Percentiles rank a stretch among this genome's conserved stretches.
Conservation (phyloP, 2,888 invertebrate genomes). For the Dexiosoma caninum region DNA sequence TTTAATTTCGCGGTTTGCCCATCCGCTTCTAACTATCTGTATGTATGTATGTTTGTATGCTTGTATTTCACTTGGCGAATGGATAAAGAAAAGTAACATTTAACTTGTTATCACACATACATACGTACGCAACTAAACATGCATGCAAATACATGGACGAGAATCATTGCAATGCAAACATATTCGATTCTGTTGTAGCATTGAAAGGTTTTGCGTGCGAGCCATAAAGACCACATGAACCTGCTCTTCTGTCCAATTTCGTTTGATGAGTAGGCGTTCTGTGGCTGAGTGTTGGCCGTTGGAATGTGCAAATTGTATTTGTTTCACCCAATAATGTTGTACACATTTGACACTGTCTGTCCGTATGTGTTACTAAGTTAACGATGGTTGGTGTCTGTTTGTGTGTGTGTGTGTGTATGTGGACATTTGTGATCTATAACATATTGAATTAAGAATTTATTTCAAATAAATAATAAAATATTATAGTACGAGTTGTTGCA, state of each 20-base stretch:
- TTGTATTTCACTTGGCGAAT: constrained; percentile 2
- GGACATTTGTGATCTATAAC: constrained; percentile 35
- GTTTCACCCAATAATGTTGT: constrained; percentile 39
- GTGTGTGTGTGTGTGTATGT: neutral
- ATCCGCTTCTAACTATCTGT: constrained; percentile 7
- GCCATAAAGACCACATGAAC: constrained; percentile 31
- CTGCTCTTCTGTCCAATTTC: constrained; percentile 56
- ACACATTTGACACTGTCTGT: constrained; percentile 42
- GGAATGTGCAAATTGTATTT: constrained; percentile 55
- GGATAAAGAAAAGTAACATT: neutral
- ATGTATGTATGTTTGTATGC: no score
- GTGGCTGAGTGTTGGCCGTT: constrained; percentile 13
- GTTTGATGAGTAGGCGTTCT: constrained; percentile 60
- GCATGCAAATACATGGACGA: neutral
- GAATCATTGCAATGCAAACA: neutral
- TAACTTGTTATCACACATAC: constrained; percentile 5
- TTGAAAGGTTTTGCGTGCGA: constrained; percentile 39
- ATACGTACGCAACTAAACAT: no score
- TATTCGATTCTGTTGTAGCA: neutral
- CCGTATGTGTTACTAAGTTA: neutral
- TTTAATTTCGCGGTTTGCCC: constrained; percentile 28
- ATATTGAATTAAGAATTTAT: constrained; percentile 49
- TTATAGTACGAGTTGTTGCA: neutral
- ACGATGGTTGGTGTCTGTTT: no score
- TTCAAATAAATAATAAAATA: constrained; percentile 37